A percentile compares a stretch with the other conserved stretches of the same genome.
These are phyloP conservation scores for Spodoptera frugiperda DNA, from an alignment of 1,140 invertebrate genomes.

Conservation along the genomic window DNA sequence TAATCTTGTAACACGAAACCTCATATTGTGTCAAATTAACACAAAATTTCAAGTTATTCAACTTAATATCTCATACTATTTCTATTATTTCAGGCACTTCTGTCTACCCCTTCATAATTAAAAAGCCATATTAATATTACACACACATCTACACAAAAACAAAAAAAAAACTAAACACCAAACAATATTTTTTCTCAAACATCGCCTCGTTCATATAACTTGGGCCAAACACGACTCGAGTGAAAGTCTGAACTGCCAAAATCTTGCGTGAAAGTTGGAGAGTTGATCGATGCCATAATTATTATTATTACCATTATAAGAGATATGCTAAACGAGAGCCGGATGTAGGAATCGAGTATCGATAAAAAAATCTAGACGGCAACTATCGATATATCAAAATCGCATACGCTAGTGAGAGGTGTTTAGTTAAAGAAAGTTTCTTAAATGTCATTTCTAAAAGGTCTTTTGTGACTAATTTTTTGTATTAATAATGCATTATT, in stretches of 20 bases:
- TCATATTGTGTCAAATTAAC: too few species aligned
- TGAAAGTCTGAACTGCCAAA: conserved; percentile 82
- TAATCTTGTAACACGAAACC: too few species aligned
- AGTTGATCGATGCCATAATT: conserved; percentile 84
- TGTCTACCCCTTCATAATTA: too few species aligned
- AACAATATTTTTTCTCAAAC: neutral
- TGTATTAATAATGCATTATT: too few species aligned
- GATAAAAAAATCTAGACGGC: conserved; percentile 31
- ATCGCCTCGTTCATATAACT: conserved; percentile 33
- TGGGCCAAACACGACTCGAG: conserved; percentile 54
- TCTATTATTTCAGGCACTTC: too few species aligned
- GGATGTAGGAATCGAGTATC: conserved; percentile 63
- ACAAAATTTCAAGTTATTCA: too few species aligned
- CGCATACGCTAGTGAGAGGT: conserved; percentile 4
- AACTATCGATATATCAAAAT: conserved; percentile 24
- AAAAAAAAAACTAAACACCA: neutral
- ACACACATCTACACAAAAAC: too few species aligned
- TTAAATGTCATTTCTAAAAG: neutral
- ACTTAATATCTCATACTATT: too few species aligned
- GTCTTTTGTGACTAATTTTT: neutral
- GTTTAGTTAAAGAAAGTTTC: conserved; percentile 4
- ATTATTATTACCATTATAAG: conserved; percentile 84
- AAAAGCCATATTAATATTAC: too few species aligned
- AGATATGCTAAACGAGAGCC: conserved; percentile 82
- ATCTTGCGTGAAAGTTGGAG: conserved; percentile 80